These are phyloP conservation scores for Hypercompe scribonia DNA, from an alignment of 2,888 invertebrate species.

Conservation along the genomic window DNA sequence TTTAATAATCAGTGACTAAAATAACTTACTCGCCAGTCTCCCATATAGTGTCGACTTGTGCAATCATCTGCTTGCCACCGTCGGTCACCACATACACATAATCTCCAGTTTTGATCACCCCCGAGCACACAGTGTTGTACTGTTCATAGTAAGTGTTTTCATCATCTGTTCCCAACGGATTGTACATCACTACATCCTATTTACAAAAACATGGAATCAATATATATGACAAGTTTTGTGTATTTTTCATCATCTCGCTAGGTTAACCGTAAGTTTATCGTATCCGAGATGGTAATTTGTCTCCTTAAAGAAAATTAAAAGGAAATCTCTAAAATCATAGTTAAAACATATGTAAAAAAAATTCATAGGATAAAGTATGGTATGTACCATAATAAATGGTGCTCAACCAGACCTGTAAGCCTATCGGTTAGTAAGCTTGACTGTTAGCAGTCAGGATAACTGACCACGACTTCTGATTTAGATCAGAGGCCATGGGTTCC, in stretches of 20 bases:
- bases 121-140: slow-evolving; percentile 93
- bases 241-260: not conserved
- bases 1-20: not conserved
- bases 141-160: slow-evolving; percentile 97
- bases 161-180: slow-evolving; percentile 89
- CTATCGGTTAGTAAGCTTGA: too few relatives aligned
- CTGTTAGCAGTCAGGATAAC: too few relatives aligned
- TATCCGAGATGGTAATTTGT: not conserved
- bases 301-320: not conserved
- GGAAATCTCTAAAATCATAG: not conserved
- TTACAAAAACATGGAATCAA: not conserved
- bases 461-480: too few relatives aligned
- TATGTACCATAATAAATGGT: too few relatives aligned
- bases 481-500: too few relatives aligned
- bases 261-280: not conserved
- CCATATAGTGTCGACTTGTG: slow-evolving; percentile 98
- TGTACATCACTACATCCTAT: slow-evolving; percentile 93
- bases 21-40: slow-evolving; percentile 93
- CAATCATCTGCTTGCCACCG: slow-evolving; percentile 95
- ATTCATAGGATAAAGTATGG: too few relatives aligned
- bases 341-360: too few relatives aligned
- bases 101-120: slow-evolving; percentile 95
- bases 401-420: too few relatives aligned
- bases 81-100: slow-evolving; percentile 98
- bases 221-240: not conserved